phyloP scores from a whole-genome alignment of 2,113 vertebrate genomes.

The Chitala chitala region DNA sequence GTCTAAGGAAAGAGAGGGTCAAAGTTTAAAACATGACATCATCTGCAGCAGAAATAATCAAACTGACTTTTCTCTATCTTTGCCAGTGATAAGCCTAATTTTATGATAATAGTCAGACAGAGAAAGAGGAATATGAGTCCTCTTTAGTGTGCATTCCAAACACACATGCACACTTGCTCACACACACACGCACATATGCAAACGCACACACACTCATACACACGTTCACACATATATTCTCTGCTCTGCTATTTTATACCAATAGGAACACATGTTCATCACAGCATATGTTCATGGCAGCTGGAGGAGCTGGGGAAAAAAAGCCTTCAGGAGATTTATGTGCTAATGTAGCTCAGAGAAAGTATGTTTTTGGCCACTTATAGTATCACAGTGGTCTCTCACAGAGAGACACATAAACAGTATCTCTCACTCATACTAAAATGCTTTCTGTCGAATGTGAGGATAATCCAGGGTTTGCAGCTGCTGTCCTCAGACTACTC shows the following conservation, averaged over 20 bases:
- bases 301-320: no score
- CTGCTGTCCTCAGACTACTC: no score
- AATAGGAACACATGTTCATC: neutral
- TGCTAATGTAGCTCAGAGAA: no score
- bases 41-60: neutral
- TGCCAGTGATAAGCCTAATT: neutral
- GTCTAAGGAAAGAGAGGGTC: neutral
- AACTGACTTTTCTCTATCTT: neutral
- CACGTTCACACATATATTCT: neutral
- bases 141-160: neutral
- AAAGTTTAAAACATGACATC: conserved; percentile 14
- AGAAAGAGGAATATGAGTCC: neutral
- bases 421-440: no score
- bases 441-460: no score
- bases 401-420: no score
- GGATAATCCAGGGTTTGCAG: no score
- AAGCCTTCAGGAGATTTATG: no score
- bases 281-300: no score
- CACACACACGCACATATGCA: neutral
- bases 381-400: no score
- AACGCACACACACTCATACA: neutral
- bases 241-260: neutral
- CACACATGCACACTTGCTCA: neutral
- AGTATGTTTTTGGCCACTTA: no score
- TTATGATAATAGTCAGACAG: neutral